These are phyloP conservation scores for Phortica magna DNA, from an alignment of 2,888 invertebrate genomes.

Conservation along the genomic window DNA sequence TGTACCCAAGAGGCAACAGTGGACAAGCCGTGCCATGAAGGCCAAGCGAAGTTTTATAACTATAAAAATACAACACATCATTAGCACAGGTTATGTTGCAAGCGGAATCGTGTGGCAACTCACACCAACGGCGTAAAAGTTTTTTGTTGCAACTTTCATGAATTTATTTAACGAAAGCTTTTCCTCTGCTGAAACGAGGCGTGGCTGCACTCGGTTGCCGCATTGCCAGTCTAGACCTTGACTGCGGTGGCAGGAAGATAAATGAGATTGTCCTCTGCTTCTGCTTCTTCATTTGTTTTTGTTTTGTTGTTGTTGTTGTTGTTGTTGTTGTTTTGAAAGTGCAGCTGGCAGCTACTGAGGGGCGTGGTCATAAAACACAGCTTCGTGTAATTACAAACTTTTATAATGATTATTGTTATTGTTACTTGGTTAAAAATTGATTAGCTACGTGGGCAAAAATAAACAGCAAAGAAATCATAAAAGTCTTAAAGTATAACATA, in stretches of 20 bases:
- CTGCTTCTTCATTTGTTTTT: not conserved
- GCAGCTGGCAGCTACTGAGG: not conserved
- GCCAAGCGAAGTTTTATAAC: constrained; percentile 22
- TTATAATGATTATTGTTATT: constrained; percentile 29
- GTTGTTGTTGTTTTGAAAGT: not conserved
- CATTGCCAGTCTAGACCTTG: constrained; percentile 16
- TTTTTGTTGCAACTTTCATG: not conserved
- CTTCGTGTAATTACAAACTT: not conserved
- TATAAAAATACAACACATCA: constrained; percentile 39
- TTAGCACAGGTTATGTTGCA: constrained; percentile 60
- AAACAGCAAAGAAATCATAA: constrained; percentile 13
- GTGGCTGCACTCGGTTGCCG: constrained; percentile 7
- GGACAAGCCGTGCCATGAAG: constrained; percentile 3
- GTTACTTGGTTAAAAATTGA: constrained; percentile 54
- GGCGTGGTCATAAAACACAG: not conserved
- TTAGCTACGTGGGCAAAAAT: constrained; percentile 39
- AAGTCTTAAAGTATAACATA: constrained; percentile 1
- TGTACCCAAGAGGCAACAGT: not conserved
- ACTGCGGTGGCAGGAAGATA: constrained; percentile 21
- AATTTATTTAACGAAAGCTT: constrained; percentile 9
- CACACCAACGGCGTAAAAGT: constrained; percentile 1
- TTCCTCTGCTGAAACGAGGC: not conserved
- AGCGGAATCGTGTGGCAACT: not conserved
- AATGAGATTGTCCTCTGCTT: constrained; percentile 18
- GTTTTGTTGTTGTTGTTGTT: too few species aligned